Evolutionary conservation across 1,140 invertebrate species (phyloP).

Genomic region (Scaptodrosophila lebanonensis): DNA sequence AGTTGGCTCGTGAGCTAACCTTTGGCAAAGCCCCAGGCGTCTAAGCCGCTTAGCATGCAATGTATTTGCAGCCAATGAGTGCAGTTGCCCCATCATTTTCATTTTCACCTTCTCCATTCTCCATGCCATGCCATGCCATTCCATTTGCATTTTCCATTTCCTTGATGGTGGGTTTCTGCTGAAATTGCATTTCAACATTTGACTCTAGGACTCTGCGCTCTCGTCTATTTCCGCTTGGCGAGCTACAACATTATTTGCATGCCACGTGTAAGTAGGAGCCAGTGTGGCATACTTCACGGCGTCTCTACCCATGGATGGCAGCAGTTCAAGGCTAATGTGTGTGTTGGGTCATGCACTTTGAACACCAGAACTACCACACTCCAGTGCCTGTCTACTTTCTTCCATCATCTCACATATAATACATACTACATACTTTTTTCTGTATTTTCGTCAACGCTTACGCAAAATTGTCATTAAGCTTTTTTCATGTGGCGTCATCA

Average conservation of each 20-base stretch:
- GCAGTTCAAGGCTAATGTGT: slow-evolving; percentile 28
- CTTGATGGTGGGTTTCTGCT: neutral
- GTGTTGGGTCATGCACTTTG: slow-evolving; percentile 49
- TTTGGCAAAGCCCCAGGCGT: neutral
- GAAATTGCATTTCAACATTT: neutral
- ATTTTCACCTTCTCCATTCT: neutral
- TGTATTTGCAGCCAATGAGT: slow-evolving; percentile 8
- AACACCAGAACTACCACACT: too few species aligned
- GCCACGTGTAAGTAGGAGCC: too few species aligned
- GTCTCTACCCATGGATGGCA: neutral
- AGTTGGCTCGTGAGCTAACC: neutral
- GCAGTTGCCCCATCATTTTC: slow-evolving; percentile 14
- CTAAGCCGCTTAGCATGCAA: slow-evolving; percentile 25
- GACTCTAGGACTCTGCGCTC: too few species aligned
- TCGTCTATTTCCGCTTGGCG: slow-evolving; percentile 13
- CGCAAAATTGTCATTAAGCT: slow-evolving; percentile 58
- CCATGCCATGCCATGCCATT: too few species aligned
- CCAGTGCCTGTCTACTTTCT: too few species aligned
- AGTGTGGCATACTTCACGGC: too few species aligned
- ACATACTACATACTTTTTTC: too few species aligned
- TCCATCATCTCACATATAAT: too few species aligned
- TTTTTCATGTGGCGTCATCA: slow-evolving; percentile 38
- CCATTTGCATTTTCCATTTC: neutral
- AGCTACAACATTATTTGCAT: too few species aligned
- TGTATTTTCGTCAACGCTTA: too few species aligned